Conservation (phyloP, 2,797 vertebrate genomes). For the Loris lydekkerianus region DNA sequence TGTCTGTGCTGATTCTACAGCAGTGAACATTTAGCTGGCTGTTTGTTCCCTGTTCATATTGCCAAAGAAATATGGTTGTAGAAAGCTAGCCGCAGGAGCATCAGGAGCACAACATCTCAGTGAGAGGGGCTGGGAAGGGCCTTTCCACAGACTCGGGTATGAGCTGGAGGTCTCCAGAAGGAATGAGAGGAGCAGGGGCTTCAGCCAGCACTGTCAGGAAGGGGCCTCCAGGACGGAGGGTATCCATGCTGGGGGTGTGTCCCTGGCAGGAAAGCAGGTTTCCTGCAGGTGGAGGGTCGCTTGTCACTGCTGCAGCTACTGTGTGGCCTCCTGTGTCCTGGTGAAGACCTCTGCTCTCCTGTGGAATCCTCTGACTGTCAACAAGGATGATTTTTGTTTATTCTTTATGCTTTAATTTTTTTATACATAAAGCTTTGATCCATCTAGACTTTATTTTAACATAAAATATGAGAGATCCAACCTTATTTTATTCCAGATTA, state of each 20-base stretch:
- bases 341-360: rapidly evolving
- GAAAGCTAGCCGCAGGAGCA: background rate
- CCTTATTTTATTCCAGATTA: background rate
- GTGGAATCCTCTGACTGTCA: background rate
- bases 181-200: background rate
- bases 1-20: background rate
- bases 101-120: too few relatives aligned
- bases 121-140: rapidly evolving
- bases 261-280: background rate
- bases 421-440: background rate
- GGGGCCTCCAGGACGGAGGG: too few relatives aligned
- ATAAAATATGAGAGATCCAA: background rate
- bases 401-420: background rate
- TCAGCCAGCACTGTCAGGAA: too few relatives aligned
- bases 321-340: rapidly evolving
- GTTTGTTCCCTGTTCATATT: rapidly evolving
- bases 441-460: background rate
- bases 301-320: rapidly evolving
- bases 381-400: background rate
- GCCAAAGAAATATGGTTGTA: too few relatives aligned
- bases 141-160: background rate
- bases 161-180: background rate
- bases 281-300: rapidly evolving
- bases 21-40: background rate
- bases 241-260: background rate